Base-by-base conservation (phyloP, 2,113 vertebrate species). In the Nothoprocta pentlandii region DNA sequence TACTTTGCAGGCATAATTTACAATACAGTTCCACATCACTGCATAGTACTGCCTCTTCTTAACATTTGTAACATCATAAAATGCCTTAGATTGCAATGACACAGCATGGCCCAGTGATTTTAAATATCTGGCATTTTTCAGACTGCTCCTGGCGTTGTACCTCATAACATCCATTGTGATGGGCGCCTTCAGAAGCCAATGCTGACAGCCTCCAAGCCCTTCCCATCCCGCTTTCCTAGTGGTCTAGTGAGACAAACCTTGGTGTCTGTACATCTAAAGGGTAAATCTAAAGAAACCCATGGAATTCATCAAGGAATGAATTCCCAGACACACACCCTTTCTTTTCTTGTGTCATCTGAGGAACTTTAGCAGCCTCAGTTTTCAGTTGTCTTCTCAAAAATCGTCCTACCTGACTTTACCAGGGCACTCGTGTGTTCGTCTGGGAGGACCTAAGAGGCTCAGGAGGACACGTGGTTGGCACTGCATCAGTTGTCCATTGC, bases 101-200 rank as follows among this genome's bases (percentile, higher is more conserved):
- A 22, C 30, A 17, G 28, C 61, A 84, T 68, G 23, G 85, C 85
- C 92, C 69, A 62, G 16, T 44, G 74, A 96, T 74, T 89, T 54
- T 89, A 87, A 93, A 91, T 87, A 92, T 90, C 44, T 93, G 84
- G 16, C 53, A 56, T 70, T 80, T 83, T 94, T 42, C 46, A 75
- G 39, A 44, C 42, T 86, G 56, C 64, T 75, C 71, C 61, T 86
- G 46, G 63, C 68, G 47, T 17, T 61, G 42, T 85, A 56, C 53
- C 28, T 56, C 41, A 42, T 42, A 75, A 63, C 34, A 58, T 32
- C 44, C 34, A 5, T 22, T 16, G 16, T 92, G 92, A 90, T n/a
- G 61, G 83, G 86, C 80, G 80, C 44, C n/a, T 59, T 80, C 87
- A 81, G 80, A 92, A 89, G 12, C 6, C 69, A n/a, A 9, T 21